Base-by-base conservation (phyloP, 2,797 vertebrate species). In the Monodelphis domestica region DNA sequence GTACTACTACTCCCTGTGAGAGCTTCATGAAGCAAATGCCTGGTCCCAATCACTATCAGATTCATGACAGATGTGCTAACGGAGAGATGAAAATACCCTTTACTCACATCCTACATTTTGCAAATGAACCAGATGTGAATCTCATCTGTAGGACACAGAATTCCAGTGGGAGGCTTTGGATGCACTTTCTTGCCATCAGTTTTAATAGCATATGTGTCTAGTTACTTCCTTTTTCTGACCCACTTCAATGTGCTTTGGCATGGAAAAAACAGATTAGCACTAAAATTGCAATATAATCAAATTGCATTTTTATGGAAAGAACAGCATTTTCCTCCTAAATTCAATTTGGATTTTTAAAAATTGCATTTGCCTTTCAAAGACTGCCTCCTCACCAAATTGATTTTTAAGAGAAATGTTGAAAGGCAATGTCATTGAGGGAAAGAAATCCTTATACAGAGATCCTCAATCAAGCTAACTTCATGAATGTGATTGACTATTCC, bases 261-360 rank as follows among this genome's bases (percentile, higher is more conserved):
- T 91, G 91, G 96, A 91, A 97, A 96, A 96, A 95, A 95, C 87
- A 94, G 92, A 97, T 96, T 97, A 96, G 96, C 78, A 96, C 95
- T 92, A 93, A 97, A 97, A 97, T 95, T 87, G 95, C 93, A 94
- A 97, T 96, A 97, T 96, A 97, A 97, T 95, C 95, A 96, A 94
- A 97, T 97, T 95, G 92, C 89, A 90, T 97, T 97, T 97, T 97
- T 97, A 96, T 97, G 96, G 96, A 96, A 97, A 97, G 91, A 87
- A 95, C 92, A 96, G 91, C 89, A 94, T 95, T 97, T 97, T 97
- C 94, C 92, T 97, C 70, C 95, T 96, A 97, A 97, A 95, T 97
- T 97, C 97, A 97, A 96, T 97, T 97, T 97, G 97, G 95, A 89
- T 94, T 50, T 78, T 50, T 91, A 92, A 96, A 97, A 96, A 96